phyloP scores from a whole-genome alignment of 1,140 invertebrate genomes.

The Tetranychus cinnabarinus region DNA sequence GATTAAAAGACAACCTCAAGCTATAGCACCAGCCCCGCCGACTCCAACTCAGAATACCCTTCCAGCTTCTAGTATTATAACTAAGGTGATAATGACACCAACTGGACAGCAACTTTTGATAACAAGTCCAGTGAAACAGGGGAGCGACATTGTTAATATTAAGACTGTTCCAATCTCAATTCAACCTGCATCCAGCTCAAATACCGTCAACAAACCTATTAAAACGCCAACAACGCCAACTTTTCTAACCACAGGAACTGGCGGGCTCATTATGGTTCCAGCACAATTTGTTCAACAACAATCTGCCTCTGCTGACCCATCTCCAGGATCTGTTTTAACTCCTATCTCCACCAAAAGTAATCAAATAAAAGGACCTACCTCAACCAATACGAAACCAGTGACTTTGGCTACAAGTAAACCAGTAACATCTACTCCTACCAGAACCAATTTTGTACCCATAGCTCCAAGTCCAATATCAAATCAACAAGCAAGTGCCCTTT shows the following conservation, averaged over 20 bases:
- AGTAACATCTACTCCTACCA: neutral
- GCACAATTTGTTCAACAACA: neutral
- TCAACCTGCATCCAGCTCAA: no score
- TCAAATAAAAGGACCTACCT: neutral
- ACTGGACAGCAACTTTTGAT: neutral
- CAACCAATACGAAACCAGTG: neutral
- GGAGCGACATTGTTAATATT: no score
- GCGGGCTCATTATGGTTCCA: constrained; percentile 1
- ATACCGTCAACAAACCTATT: no score
- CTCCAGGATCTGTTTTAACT: constrained; percentile 5
- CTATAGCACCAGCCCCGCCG: neutral
- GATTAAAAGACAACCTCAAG: neutral
- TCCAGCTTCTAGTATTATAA: neutral
- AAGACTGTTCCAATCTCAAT: no score
- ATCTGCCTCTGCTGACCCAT: neutral
- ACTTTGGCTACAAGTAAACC: neutral
- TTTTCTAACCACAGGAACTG: no score
- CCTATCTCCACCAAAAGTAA: neutral
- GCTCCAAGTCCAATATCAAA: constrained; percentile 2
- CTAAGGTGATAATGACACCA: neutral
- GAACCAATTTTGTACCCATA: constrained; percentile 8
- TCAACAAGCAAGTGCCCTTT: neutral
- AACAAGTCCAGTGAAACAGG: neutral
- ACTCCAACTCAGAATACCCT: neutral
- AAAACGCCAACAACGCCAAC: no score